Evolutionary conservation across 2,113 vertebrate species (phyloP), one percentile per base, ranked within the genome.

Genomic region (Callopanchax toddi): DNA sequence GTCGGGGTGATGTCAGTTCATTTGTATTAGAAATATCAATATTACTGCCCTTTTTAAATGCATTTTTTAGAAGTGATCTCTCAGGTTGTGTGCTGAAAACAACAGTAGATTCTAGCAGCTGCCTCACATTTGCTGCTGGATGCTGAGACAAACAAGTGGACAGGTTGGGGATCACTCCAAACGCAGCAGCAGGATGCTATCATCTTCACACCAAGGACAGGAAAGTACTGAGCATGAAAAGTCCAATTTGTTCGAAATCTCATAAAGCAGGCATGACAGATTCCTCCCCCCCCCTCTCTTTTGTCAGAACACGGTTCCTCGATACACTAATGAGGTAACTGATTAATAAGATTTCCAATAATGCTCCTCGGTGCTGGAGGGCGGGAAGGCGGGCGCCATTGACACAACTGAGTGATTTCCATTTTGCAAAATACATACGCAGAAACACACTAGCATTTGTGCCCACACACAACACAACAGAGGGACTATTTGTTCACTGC

Each of bases 311-410:
- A 40, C 20, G 34, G 60, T 52, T 62, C 51, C 68, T 55, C 67
- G 59, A 74, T n/a, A 34, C 39, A 54, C 60, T 74, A 78, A 87
- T 78, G 77, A 86, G 83, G 57, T 85, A 89, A 84, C 74, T 76
- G 83, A 82, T 73, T 84, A 77, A 85, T 18, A 45, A 80, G 76
- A 71, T 85, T 86, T 82, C 82, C 85, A 86, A 86, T 87, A 80
- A 87, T 76, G 56, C 76, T 55, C 59, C 56, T 45, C 45, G 50
- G 36, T 53, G 71, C 79, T 53, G 11, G 71, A 78, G 80, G 85
- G 86, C 20, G 60, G 69, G 74, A 76, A 79, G 74, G 54, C 40
- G 66, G 75, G 76, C 81, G 66, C 84, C 52, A 66, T 68, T n/a
- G 46, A 83, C 75, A 74, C 56, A 52, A 78, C 59, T 25, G 52